Percentiles rank a stretch among this genome's conserved stretches.
These are phyloP conservation scores for Arbacia lixula DNA, from an alignment of 53 echinoderm and acorn worm species.

Conservation along the genomic window DNA sequence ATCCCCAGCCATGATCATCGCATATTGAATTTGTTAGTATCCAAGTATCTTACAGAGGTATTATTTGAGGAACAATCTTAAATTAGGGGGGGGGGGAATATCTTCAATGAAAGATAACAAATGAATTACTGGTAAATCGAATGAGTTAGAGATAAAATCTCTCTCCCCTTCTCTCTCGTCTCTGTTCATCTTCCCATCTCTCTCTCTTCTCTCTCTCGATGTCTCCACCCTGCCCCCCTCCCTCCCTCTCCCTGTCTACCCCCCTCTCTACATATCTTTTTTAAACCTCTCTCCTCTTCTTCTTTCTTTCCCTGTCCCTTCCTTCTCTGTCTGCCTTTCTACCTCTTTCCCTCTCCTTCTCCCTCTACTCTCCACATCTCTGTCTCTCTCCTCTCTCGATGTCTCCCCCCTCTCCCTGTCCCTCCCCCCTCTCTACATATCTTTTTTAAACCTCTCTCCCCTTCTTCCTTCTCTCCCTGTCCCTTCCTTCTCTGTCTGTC, in stretches of 20 bases:
- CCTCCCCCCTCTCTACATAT: not conserved
- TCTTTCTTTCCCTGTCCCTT: not conserved
- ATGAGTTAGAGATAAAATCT: too few relatives aligned
- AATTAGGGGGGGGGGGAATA: too few relatives aligned
- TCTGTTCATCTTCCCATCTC: not conserved
- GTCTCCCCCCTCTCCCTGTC: not conserved
- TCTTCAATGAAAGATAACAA: too few relatives aligned
- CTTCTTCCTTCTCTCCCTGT: not conserved
- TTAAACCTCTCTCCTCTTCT: not conserved
- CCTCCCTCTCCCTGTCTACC: not conserved
- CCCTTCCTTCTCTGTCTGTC: not conserved
- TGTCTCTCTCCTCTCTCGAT: not conserved
- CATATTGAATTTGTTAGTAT: too few relatives aligned
- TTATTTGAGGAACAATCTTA: too few relatives aligned
- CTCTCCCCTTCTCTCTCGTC: not conserved
- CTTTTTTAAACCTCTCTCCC: not conserved
- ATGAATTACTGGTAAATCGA: too few relatives aligned
- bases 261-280: not conserved
- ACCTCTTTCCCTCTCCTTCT: not conserved
- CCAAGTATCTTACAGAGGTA: too few relatives aligned
- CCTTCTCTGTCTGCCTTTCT: not conserved
- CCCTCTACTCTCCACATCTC: not conserved
- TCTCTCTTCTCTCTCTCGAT: not conserved
- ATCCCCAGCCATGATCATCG: too few relatives aligned
- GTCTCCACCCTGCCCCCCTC: not conserved